phyloP scores from a whole-genome alignment of 2,113 vertebrate species.

The Notechis scutatus region DNA sequence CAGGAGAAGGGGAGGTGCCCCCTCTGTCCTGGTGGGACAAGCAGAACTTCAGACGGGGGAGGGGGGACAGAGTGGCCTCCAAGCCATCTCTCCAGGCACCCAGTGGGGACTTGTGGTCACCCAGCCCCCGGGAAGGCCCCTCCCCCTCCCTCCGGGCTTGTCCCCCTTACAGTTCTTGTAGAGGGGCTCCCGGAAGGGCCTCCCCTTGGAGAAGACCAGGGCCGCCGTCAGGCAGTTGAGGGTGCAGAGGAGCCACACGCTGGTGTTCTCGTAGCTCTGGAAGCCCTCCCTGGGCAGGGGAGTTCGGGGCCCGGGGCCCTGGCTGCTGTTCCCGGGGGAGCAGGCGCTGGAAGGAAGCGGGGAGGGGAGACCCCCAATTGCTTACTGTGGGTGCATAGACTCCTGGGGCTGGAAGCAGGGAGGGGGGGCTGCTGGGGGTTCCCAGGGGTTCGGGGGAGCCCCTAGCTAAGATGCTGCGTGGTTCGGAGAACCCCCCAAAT shows the following conservation, averaged over 20 bases:
- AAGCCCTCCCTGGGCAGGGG: constrained; percentile 2
- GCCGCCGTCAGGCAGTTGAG: constrained; percentile 73
- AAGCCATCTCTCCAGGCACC: no score
- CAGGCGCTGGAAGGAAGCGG: constrained; percentile 61
- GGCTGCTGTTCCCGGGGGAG: constrained; percentile 18
- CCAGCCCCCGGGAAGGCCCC: neutral
- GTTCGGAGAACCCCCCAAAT: no score
- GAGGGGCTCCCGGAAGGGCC: constrained; percentile 74
- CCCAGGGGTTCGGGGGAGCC: no score
- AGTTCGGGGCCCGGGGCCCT: neutral
- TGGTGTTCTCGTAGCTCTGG: constrained; percentile 75
- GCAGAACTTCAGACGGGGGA: no score
- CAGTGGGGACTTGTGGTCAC: neutral
- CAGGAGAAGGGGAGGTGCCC: no score
- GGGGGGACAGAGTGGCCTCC: no score
- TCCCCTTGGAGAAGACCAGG: constrained; percentile 77
- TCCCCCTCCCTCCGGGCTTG: neutral
- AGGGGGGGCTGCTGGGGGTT: no score
- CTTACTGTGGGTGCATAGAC: neutral
- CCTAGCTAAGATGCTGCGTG: no score
- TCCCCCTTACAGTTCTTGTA: constrained; percentile 77
- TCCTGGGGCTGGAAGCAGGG: neutral
- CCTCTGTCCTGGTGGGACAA: no score
- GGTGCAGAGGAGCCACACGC: constrained; percentile 75
- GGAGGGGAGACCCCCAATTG: neutral